Base-by-base conservation (phyloP, 2,113 vertebrate species). In the Rutilus rutilus region DNA sequence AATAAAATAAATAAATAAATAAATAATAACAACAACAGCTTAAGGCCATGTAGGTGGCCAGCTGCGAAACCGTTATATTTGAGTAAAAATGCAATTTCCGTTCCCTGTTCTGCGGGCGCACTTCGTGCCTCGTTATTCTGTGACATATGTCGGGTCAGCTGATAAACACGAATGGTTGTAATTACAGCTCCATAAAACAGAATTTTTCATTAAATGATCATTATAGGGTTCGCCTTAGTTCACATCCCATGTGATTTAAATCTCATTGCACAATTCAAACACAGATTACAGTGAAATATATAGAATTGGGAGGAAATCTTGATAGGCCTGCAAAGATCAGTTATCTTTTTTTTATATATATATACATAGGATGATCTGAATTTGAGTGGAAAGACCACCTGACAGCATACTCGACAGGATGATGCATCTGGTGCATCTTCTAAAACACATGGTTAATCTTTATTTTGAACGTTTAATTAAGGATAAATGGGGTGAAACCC, bases 161-260 rank as follows among this genome's bases (percentile, higher is more conserved):
- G 88, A 87, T 89, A 64, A 85, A 87, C 82, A 67, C 74, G 79
- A 89, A 84, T 89, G 88, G 71, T 85, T 87, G 86, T 89, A 77
- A 89, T 89, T 89, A 89, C 57, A 85, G 67, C 71, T 77, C 86
- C 83, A 89, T 87, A 89, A 89, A 89, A 75, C 65, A 4, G 64
- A 64, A 54, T 54, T 87, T 88, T 89, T 89, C 88, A 89, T 89
- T 89, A 89, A 89, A 78, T 79, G 11, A 85, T 85, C 78, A 89
- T 87, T 87, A 89, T 39, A 75, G 78, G 62, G 73, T 77, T 87
- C 45, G 52, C 27, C 17, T 65, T 76, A 76, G 79, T 84, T 84
- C 77, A 75, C 78, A 19, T 84, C 85, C 82, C 77, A 82, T 67
- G 64, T 50, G 79, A 67, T 67, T 82, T 67, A 52, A 52, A 47